A percentile compares a stretch with the other conserved stretches of the same genome.
These are phyloP conservation scores for Elysia chlorotica DNA, from an alignment of 1,140 invertebrate species.

Conservation along the genomic window DNA sequence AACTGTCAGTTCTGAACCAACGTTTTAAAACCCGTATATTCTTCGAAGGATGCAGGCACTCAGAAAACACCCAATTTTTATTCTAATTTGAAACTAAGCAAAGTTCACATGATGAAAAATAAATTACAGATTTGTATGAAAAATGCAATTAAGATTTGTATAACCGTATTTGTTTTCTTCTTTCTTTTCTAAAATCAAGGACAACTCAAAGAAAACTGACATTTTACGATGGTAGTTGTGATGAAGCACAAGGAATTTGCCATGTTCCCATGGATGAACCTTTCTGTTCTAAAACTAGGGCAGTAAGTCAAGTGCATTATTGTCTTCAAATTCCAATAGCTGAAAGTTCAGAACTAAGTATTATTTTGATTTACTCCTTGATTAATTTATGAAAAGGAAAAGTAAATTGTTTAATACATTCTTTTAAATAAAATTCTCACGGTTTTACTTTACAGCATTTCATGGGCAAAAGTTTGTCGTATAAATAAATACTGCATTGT, in stretches of 20 bases:
- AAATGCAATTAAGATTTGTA: too few species aligned
- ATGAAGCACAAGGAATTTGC: constrained; percentile 74
- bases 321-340: too few species aligned
- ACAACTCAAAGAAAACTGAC: constrained; percentile 72
- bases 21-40: too few species aligned
- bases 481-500: background rate
- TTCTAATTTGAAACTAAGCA: too few species aligned
- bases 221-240: constrained; percentile 83
- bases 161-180: background rate
- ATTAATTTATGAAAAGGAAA: background rate
- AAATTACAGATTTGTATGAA: too few species aligned
- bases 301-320: constrained; percentile 64
- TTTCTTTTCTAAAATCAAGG: constrained; percentile 65
- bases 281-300: constrained; percentile 76
- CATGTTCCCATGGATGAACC: constrained; percentile 91
- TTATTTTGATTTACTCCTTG: background rate
- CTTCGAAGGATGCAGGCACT: too few species aligned
- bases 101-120: too few species aligned
- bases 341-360: background rate
- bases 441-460: too few species aligned
- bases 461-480: too few species aligned
- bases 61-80: too few species aligned
- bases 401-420: background rate
- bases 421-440: too few species aligned
- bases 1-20: too few species aligned